These are phyloP conservation scores for Urocolius indicus DNA, from an alignment of 2,113 vertebrate genomes.

Conservation along the genomic window DNA sequence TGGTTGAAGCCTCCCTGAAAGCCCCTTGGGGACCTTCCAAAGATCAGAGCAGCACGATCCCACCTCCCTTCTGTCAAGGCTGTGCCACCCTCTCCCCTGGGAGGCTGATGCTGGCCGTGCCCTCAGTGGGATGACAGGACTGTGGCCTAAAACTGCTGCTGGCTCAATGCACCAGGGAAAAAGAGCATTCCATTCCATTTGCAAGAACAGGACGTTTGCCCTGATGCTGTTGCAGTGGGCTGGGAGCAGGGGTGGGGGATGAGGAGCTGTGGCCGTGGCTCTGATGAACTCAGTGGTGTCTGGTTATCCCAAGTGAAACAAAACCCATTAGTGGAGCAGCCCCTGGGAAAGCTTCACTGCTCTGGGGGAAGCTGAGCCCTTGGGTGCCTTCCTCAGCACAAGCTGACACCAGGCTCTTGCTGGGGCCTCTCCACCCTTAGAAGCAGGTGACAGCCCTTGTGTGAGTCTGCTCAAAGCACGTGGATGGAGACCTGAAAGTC, in stretches of 20 bases:
- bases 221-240: background rate
- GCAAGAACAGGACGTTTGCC: background rate
- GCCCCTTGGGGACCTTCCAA: no score
- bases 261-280: background rate
- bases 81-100: fast-evolving
- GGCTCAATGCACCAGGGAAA: background rate
- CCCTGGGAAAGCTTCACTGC: fast-evolving
- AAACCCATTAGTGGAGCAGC: fast-evolving
- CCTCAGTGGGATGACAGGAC: background rate
- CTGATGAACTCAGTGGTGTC: fast-evolving
- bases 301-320: background rate
- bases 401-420: background rate
- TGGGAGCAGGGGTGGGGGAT: background rate
- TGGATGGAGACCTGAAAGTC: background rate
- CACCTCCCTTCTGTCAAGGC: background rate
- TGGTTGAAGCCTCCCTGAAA: background rate
- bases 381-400: fast-evolving
- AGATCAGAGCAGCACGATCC: no score
- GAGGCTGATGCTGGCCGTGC: background rate
- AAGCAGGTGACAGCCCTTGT: background rate
- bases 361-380: background rate
- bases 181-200: background rate
- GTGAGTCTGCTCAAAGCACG: fast-evolving
- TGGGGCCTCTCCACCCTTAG: background rate
- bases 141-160: background rate